Evolutionary conservation across 2,888 invertebrate genomes (phyloP), one percentile per base, ranked within the genome.

Genomic region (Cyclophora punctaria): DNA sequence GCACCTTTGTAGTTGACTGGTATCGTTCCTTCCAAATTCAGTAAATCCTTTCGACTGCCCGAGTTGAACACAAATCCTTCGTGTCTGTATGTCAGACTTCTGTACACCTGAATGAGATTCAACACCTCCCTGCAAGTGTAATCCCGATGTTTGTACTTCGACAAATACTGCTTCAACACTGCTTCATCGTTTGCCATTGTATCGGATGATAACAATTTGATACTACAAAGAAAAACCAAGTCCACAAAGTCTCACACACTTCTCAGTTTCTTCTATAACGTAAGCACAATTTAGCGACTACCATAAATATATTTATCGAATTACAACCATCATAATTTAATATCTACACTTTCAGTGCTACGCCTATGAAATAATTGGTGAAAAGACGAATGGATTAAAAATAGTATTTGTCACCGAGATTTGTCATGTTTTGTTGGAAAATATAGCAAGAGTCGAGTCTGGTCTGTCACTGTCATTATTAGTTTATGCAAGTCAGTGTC

Each of bases 1-100:
- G 91, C 89, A 85, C 96, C 95, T 92, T 95, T 97, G 75, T 95
- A 98, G 49, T 91, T 90, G 1, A 98, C 96, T 44, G 98, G 98
- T 68, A 98, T 96, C 4, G 98, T 98, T 49, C 98, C 98, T 71
- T 93, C 92, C 48, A 98, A 88, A 76, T 94, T 95, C 42, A 97
- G 90, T 59, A 98, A 86, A 51, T 96, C 94, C 79, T 94, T 95
- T 44, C 91, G 88, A 1, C 90, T 90, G 44, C 98, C 98, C 91
- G 97, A 96, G 75, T 96, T 96, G 77, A 97, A 98, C 53, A 95
- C 97, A 84, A 89, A 89, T 75, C 80, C 85, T 68, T 89, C 89
- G 48, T 84, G 66, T 57, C 86, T 85, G 69, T 79, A 87, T 53
- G 75, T 75, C 58, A 89, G 69, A 72, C 88, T 83, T 65, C 82